These are phyloP conservation scores for Pachymerium ferrugineum DNA, from an alignment of 2,888 invertebrate species.

Conservation along the genomic window DNA sequence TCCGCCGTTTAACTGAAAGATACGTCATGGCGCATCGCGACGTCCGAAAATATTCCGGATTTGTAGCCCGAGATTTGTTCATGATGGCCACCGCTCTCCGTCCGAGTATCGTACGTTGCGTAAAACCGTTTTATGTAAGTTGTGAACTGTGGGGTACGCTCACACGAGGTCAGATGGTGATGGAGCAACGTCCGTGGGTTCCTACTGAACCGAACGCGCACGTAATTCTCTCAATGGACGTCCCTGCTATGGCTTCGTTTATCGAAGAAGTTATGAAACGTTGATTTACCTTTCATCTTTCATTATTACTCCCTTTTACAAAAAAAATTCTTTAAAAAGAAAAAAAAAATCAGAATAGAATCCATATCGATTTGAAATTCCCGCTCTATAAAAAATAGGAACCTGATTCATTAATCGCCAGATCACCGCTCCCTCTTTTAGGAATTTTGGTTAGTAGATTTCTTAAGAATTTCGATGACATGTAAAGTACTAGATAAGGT, in stretches of 20 bases:
- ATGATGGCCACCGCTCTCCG: neutral
- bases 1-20: neutral
- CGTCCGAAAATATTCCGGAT: neutral
- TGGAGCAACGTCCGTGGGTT: conserved; percentile 47
- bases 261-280: conserved; percentile 8
- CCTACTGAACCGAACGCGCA: conserved; percentile 13
- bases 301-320: too few relatives aligned
- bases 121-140: conserved; percentile 49
- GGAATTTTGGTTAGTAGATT: too few relatives aligned
- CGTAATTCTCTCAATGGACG: neutral
- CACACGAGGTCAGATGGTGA: conserved; percentile 61
- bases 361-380: too few relatives aligned
- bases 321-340: too few relatives aligned
- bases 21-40: conserved; percentile 1
- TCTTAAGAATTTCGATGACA: too few relatives aligned
- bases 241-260: neutral
- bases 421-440: too few relatives aligned
- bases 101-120: neutral
- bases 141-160: conserved; percentile 57
- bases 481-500: too few relatives aligned
- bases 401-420: too few relatives aligned
- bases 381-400: too few relatives aligned
- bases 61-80: neutral
- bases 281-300: neutral
- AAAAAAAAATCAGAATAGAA: too few relatives aligned